Conservation (phyloP, 2,888 invertebrate species). For the Ctenicera cuprea region DNA sequence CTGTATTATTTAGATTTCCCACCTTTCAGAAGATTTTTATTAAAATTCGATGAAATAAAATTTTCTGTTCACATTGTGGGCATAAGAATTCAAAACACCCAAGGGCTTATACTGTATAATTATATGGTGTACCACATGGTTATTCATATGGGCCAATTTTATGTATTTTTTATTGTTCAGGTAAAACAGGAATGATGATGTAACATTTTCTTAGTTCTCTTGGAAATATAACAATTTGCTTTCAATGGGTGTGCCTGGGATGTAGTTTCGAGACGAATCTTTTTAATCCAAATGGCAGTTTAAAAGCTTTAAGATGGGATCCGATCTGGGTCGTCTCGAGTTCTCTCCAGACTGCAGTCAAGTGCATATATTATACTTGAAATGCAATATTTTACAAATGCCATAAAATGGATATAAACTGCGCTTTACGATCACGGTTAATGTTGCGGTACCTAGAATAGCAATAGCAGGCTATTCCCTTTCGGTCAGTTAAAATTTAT, state of each 20-base stretch:
- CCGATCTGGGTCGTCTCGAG: conserved; percentile 53
- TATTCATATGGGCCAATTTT: too few relatives aligned
- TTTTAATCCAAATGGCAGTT: conserved; percentile 45
- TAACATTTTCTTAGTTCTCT: too few relatives aligned
- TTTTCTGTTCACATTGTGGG: too few relatives aligned
- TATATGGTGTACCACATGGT: too few relatives aligned
- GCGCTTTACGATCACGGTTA: conserved; percentile 72
- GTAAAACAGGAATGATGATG: too few relatives aligned
- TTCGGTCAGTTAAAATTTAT: conserved; percentile 73
- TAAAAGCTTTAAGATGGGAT: conserved; percentile 48
- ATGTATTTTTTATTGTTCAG: too few relatives aligned
- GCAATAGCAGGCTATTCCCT: conserved; percentile 70
- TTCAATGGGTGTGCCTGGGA: neutral
- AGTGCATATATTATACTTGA: conserved; percentile 72
- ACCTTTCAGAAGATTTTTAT: too few relatives aligned
- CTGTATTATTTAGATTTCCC: too few relatives aligned
- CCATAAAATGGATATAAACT: conserved; percentile 74
- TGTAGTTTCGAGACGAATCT: conserved; percentile 9
- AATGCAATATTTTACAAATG: conserved; percentile 74
- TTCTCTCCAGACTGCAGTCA: conserved; percentile 61
- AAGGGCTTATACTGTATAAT: too few relatives aligned
- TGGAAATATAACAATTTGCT: neutral
- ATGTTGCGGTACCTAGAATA: conserved; percentile 72
- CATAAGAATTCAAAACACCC: too few relatives aligned
- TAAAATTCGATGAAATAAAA: too few relatives aligned